Evolutionary conservation across 64 coral and sea anemone species (phyloP).

Genomic region (Stichodactyla mertensii): DNA sequence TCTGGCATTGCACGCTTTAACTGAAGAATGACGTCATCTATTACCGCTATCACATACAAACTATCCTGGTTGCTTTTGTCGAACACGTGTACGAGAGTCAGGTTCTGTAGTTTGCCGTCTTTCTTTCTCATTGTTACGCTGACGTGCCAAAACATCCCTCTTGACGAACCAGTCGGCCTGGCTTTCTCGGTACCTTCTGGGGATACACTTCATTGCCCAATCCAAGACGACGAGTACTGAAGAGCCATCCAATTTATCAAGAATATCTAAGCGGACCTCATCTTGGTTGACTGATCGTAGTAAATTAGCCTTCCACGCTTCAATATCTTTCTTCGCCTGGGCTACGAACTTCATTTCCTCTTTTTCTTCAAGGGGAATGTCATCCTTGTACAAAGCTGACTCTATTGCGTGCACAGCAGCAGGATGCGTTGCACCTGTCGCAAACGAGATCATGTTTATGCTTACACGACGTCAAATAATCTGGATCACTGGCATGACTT

Average conservation of each 20-base stretch:
- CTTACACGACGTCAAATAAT: no score
- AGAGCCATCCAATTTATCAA: background rate
- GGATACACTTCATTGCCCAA: background rate
- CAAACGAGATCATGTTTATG: no score
- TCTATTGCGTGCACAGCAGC: constrained; percentile 5
- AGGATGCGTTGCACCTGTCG: no score
- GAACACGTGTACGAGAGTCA: background rate
- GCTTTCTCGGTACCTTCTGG: background rate
- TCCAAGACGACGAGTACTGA: background rate
- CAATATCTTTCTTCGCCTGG: constrained; percentile 23
- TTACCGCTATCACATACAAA: constrained; percentile 17
- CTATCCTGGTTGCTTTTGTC: constrained; percentile 42
- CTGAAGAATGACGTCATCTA: constrained; percentile 21
- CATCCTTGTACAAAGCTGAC: background rate
- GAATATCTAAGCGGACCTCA: background rate
- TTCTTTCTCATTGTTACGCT: background rate
- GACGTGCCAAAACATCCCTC: no score
- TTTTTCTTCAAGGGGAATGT: constrained; percentile 33
- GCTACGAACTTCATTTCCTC: constrained; percentile 34
- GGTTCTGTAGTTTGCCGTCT: no score
- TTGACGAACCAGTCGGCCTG: no score
- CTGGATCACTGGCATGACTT: constrained; percentile 8
- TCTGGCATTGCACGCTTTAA: constrained; percentile 16
- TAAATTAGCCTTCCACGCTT: background rate
- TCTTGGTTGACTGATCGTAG: background rate